Base-by-base conservation (phyloP, 2,888 invertebrate genomes). In the Glyphotaelius pellucidus region DNA sequence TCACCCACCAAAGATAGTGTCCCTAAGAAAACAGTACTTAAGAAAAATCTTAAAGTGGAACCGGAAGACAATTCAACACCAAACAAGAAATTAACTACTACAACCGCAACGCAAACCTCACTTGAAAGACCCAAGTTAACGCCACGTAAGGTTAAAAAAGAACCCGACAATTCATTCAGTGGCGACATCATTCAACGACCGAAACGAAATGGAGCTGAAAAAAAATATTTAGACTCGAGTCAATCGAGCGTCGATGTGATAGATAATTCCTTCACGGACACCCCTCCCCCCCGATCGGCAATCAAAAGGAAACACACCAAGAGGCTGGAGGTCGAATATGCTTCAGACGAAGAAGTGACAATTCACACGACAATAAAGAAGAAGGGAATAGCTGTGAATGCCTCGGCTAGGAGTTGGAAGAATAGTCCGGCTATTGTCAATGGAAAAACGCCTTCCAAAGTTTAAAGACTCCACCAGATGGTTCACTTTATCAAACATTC, bases 61-160 rank as follows among this genome's bases (percentile, higher is more conserved):
- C 81, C 90, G 15, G 90, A 67, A 9, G 90, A 90, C 9, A 91
- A 91, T 80, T 90, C 95, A 0, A 96, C 96, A 0, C 96, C 96
- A 0, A 95, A 96, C 0, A 94, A 94, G 0, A 96, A 96, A 93
- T 94, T 95, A 92, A 95, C 95, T 90, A 95, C 95, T 93, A 95
- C 95, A 86, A 96, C 94, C 0, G 95, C 95, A 0, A 96, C 96
- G 15, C 96, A 96, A 91, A 96, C 96, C 0, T 96, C 96, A 0
- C 47, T 93, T 2, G 95, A 95, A 4, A 95, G 94, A 92, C 92
- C 94, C 0, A 94, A 94, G 89, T 94, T 94, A 0, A 95, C 94
- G 92, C 95, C 95, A 0, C 93, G 95, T 79, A 95, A 95, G 92
- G 95, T 96, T 0, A 95, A 95, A 0, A 95, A 95, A 86, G 81